Base-by-base conservation (phyloP, 64 coral and sea anemone species). In the Anthopleura sola region DNA sequence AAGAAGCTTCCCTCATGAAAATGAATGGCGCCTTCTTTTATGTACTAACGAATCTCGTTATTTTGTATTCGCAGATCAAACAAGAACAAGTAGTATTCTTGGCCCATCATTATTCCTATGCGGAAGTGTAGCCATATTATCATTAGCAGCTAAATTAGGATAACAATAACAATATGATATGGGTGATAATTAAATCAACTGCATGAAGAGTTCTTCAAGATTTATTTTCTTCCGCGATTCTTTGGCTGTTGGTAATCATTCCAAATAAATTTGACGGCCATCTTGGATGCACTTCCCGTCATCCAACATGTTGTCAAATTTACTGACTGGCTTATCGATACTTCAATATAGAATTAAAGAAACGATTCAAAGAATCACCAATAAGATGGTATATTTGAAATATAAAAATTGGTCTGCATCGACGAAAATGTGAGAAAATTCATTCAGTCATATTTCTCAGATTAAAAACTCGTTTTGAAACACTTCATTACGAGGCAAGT, bases 31-130 rank as follows among this genome's bases (percentile, higher is more conserved):
- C 23, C 10, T 69, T 69, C 28, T 69, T 34, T 12, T 33, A 3
- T 71, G 34, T 36, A 71, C 29, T 71, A 71, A 71, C 29, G n/a
- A 12, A 57, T 31, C 36, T 83, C 32, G 82, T 83, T 48, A 53
- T 11, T 83, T 83, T 13, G 14, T 13, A 15, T 83, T 58, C 17
- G 19, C 51, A 83, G 82, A 83, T 54, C 17, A 83, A 36, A 29
- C 48, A 83, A 29, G 49, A 60, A 83, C 82, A 36, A 80, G 58
- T 26, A 84, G 78, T 21, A 66, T 86, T 26, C 47, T 92, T 20
- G 93, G 93, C 16, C 93, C 93, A 9, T 86, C 84, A 8, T 23
- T 95, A 19, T 95, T 92, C 37, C 16, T 92, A 49, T 91, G 88
- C 57, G 86, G 81, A 56, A 92, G 90, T 95, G 86, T 75, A 39